Evolutionary conservation across 1,140 invertebrate species (phyloP).

Genomic region (Hesperophylax magnus): DNA sequence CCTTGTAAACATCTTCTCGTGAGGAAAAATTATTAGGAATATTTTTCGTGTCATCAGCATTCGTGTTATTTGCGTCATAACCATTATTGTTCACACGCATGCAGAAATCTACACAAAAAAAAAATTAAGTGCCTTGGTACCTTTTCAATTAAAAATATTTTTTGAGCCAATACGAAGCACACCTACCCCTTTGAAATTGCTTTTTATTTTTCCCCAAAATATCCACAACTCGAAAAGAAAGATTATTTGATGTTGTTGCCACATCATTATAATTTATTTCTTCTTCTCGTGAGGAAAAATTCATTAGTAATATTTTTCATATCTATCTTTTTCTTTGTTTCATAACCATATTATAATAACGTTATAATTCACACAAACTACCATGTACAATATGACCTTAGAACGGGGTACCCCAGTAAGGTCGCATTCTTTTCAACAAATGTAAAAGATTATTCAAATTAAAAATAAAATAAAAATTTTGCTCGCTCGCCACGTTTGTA

Average conservation of each 20-base stretch:
- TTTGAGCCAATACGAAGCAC: neutral
- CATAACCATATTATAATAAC: no score
- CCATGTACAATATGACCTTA: no score
- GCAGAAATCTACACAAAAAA: neutral
- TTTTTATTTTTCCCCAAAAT: neutral
- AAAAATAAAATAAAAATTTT: no score
- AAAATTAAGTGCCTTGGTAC: neutral
- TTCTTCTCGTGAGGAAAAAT: neutral
- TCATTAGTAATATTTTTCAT: no score
- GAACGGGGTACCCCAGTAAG: no score
- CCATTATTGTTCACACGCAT: neutral
- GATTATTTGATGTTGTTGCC: no score
- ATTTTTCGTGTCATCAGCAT: neutral
- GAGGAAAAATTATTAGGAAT: neutral
- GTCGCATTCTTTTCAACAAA: no score
- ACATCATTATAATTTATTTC: neutral
- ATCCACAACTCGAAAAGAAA: no score
- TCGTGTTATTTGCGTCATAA: neutral
- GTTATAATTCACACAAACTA: no score
- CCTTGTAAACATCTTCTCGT: conserved; percentile 27
- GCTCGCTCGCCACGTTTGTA: no score
- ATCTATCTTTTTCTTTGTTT: no score
- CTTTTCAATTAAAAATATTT: neutral
- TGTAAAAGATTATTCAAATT: no score
- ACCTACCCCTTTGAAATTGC: neutral